Evolutionary conservation across 2,888 invertebrate genomes (phyloP), one percentile per base, ranked within the genome.

Genomic region (Drosophila stalkeri): DNA sequence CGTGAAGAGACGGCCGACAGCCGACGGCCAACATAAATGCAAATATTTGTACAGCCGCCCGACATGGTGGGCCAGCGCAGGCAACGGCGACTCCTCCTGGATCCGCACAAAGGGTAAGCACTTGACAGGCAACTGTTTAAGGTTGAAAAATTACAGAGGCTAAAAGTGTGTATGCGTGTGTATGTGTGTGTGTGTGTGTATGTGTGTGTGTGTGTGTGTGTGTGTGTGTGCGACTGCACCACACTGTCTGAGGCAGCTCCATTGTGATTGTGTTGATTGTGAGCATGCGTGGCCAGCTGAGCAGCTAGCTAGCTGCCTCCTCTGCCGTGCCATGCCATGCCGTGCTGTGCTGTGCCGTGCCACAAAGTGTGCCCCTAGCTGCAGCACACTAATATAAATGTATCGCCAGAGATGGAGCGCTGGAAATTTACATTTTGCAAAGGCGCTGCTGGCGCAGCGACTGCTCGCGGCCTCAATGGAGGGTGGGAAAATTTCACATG

Each of bases 401-500:
- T 87, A 82, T 75, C 59, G 79, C 82, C 65, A 46, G 63, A 54
- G 69, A 51, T 44, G 54, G 27, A 56, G 66, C 41, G 59, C 61
- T 51, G 63, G 51, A 77, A 82, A 86, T 86, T 86, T 87, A 82
- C 85, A 86, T 86, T 85, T 81, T 71, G 39, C 80, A 66, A 76
- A 80, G 70, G 78, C 76, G 44, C 57, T 51, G 49, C 49, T 49
- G 49, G 49, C 49, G 49, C 49, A 55, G 37, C 49, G 14, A 63
- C 51, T 43, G 72, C 72, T 39, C 56, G 67, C 74, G 73, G 79
- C 84, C 85, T 68, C 82, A 82, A 87, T 85, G 85, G 85, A 87
- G 85, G 85, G 85, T 86, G 85, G 85, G 85, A 86, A 86, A 87
- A 81, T 87, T 76, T 85, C 85, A 72, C 83, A 85, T 82, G 77